A percentile compares a stretch with the other conserved stretches of the same genome.
Conservation (phyloP, 1,140 invertebrate genomes). For the Bombus polaris region DNA sequence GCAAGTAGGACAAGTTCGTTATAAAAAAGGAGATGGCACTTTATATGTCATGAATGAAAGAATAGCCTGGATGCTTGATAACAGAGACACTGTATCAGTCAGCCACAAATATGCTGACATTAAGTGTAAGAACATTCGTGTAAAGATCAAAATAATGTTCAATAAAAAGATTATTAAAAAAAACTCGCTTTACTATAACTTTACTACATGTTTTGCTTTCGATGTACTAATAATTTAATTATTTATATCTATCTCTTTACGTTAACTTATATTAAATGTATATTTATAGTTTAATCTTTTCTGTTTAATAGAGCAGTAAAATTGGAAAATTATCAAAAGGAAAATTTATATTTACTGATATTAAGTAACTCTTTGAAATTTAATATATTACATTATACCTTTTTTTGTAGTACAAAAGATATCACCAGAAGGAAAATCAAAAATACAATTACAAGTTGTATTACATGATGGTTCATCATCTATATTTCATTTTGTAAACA, state of each 20-base stretch:
- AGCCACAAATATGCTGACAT: constrained; percentile 98
- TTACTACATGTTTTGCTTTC: constrained; percentile 36
- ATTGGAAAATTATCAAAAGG: background rate
- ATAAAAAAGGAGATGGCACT: constrained; percentile 98
- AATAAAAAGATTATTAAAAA: constrained; percentile 44
- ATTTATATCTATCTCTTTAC: background rate
- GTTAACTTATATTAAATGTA: background rate
- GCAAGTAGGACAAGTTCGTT: constrained; percentile 95
- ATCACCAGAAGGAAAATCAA: constrained; percentile 98
- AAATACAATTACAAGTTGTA: constrained; percentile 99
- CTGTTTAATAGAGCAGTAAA: background rate
- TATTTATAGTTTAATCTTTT: constrained; percentile 19
- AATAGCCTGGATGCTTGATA: constrained; percentile 97
- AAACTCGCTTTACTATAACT: constrained; percentile 33
- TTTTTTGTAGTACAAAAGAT: constrained; percentile 96
- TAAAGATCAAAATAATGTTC: constrained; percentile 43
- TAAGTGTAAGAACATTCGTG: constrained; percentile 88
- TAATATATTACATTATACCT: constrained; percentile 22
- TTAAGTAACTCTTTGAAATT: background rate
- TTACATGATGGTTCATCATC: constrained; percentile 96
- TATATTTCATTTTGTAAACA: constrained; percentile 99
- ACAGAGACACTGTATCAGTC: constrained; percentile 94
- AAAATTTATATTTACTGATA: background rate
- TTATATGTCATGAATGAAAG: constrained; percentile 98
- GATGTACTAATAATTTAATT: constrained; percentile 11